These are phyloP conservation scores for Acanthosepion pharaonis DNA, from an alignment of 2,888 invertebrate species.

Conservation along the genomic window DNA sequence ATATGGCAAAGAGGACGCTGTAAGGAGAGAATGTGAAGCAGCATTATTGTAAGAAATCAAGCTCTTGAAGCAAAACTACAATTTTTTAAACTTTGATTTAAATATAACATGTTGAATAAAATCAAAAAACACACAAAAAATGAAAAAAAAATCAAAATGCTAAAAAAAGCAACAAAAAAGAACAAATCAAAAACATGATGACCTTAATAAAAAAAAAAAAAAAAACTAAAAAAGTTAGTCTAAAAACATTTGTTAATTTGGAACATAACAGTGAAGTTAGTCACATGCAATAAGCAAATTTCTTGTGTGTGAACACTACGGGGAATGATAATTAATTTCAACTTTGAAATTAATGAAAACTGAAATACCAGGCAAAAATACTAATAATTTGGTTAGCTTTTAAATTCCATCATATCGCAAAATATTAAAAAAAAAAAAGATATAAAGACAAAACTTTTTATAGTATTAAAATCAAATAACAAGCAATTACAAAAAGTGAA, in stretches of 20 bases:
- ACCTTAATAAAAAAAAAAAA: not conserved
- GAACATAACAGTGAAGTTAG: not conserved
- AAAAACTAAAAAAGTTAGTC: not conserved
- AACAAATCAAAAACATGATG: no score
- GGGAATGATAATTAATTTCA: not conserved
- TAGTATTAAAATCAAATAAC: not conserved
- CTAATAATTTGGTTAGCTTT: not conserved
- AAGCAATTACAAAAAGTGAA: not conserved
- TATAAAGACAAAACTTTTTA: not conserved
- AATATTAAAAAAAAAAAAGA: not conserved
- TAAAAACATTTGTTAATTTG: not conserved
- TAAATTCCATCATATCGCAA: not conserved
- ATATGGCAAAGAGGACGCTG: no score
- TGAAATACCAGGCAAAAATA: not conserved
- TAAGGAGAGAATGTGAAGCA: no score
- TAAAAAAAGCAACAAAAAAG: no score
- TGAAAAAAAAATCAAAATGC: no score
- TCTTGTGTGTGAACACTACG: not conserved
- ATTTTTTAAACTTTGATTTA: not conserved
- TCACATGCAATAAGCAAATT: not conserved
- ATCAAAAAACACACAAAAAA: no score
- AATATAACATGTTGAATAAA: not conserved
- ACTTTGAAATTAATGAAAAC: not conserved
- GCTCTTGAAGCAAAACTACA: not conserved
- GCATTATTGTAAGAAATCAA: not conserved